Evolutionary conservation across 1,140 invertebrate species (phyloP).

Genomic region (Drosophila sulfurigaster): DNA sequence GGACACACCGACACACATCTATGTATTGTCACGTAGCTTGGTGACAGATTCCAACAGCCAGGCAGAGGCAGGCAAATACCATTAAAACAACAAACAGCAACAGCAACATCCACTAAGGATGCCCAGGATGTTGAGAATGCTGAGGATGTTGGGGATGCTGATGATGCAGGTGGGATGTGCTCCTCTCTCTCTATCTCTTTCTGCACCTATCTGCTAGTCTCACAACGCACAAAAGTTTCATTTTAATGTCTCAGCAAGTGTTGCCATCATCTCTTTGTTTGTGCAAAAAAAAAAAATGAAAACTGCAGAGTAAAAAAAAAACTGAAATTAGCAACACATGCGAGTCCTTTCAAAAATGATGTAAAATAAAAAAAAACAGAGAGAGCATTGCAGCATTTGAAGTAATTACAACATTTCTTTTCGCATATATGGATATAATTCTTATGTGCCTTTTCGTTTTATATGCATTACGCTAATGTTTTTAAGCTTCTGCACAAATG

Average conservation of each 20-base stretch:
- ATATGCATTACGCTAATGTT: conserved; percentile 47
- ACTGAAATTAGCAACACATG: conserved; percentile 80
- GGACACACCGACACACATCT: conserved; percentile 4
- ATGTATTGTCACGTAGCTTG: conserved; percentile 79
- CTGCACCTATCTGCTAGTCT: neutral
- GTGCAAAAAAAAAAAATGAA: conserved; percentile 18
- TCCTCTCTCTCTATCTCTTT: too few relatives aligned
- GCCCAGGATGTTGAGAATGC: conserved; percentile 11
- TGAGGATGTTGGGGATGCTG: conserved; percentile 13
- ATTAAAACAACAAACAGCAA: conserved; percentile 73
- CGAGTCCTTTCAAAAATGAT: conserved; percentile 37
- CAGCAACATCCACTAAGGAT: conserved; percentile 33
- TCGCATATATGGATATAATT: conserved; percentile 43
- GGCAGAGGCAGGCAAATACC: conserved; percentile 66
- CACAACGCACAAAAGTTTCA: conserved; percentile 58
- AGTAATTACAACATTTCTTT: conserved; percentile 67
- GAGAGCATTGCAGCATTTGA: conserved; percentile 54
- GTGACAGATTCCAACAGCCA: conserved; percentile 75
- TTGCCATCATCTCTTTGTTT: conserved; percentile 43
- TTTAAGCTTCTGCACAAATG: conserved; percentile 39
- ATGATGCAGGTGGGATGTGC: conserved; percentile 23
- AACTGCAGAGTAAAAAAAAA: conserved; percentile 33
- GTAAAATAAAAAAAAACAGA: conserved; percentile 1
- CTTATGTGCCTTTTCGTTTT: conserved; percentile 24
- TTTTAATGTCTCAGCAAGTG: conserved; percentile 66